These are phyloP conservation scores for Crocodylus rhombifer DNA, from an alignment of 2,797 vertebrate species.

Conservation along the genomic window DNA sequence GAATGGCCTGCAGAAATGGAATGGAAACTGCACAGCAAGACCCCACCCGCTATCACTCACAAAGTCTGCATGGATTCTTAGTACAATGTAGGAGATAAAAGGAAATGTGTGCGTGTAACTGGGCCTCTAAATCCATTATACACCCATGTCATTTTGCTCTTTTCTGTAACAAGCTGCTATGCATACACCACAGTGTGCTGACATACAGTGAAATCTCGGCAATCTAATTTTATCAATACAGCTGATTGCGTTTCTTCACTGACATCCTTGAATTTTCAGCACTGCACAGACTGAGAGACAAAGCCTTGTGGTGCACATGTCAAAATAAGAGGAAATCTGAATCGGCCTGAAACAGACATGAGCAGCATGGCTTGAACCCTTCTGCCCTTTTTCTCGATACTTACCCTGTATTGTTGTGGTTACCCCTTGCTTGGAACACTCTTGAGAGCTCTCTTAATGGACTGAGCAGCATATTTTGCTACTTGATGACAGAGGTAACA, in stretches of 20 bases:
- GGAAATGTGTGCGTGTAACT: neutral
- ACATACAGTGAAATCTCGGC: neutral
- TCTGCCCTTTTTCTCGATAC: neutral
- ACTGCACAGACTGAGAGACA: conserved; percentile 29
- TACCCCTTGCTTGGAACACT: neutral
- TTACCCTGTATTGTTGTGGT: neutral
- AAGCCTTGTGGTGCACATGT: neutral
- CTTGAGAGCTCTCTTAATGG: neutral
- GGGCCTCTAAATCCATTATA: neutral
- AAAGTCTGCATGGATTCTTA: neutral
- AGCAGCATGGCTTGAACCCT: neutral
- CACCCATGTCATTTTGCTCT: neutral
- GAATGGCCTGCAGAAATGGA: neutral
- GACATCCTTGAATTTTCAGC: conserved; percentile 16
- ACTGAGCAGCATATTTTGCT: neutral
- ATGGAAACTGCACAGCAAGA: neutral
- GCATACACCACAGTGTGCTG: neutral
- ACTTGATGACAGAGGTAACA: neutral
- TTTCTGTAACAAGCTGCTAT: neutral
- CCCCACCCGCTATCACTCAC: neutral
- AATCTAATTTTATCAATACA: neutral
- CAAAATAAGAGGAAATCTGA: neutral
- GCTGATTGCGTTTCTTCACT: neutral
- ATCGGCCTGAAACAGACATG: neutral
- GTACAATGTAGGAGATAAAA: neutral